These are phyloP conservation scores for Dolichotis patagonum DNA, from an alignment of 2,113 vertebrate genomes.

Conservation along the genomic window DNA sequence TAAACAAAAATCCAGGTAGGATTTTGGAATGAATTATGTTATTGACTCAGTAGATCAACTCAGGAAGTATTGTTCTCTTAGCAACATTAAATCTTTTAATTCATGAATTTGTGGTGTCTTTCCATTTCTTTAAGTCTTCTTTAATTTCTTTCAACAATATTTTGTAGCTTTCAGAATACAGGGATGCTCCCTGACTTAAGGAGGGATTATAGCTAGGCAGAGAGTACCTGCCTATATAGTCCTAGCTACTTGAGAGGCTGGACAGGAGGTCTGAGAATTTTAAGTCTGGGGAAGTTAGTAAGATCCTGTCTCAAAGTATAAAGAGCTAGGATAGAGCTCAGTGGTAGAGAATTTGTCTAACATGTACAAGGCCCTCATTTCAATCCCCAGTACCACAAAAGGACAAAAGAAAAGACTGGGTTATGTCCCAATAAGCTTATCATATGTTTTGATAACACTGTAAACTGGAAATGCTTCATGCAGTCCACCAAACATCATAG, in stretches of 20 bases:
- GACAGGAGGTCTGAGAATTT: neutral
- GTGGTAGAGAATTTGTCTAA: neutral
- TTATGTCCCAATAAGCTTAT: neutral
- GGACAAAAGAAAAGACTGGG: neutral
- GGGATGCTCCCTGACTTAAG: neutral
- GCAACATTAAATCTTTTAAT: no score
- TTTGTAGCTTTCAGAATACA: neutral
- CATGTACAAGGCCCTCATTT: neutral
- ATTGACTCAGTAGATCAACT: no score
- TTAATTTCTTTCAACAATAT: neutral
- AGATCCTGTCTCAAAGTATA: neutral
- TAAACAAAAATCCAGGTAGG: neutral
- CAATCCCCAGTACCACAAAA: neutral
- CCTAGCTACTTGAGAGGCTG: neutral
- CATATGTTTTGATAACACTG: neutral
- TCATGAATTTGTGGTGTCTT: neutral
- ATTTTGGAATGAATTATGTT: neutral
- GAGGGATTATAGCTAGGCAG: neutral
- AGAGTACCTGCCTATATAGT: neutral
- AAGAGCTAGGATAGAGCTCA: neutral
- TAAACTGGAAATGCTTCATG: neutral
- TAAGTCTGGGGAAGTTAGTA: neutral
- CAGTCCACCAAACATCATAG: neutral
- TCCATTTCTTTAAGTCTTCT: neutral
- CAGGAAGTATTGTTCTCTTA: no score